Evolutionary conservation across 2,113 vertebrate genomes (phyloP), one percentile per base, ranked within the genome.

Genomic region (Pelecanoides urinatrix): DNA sequence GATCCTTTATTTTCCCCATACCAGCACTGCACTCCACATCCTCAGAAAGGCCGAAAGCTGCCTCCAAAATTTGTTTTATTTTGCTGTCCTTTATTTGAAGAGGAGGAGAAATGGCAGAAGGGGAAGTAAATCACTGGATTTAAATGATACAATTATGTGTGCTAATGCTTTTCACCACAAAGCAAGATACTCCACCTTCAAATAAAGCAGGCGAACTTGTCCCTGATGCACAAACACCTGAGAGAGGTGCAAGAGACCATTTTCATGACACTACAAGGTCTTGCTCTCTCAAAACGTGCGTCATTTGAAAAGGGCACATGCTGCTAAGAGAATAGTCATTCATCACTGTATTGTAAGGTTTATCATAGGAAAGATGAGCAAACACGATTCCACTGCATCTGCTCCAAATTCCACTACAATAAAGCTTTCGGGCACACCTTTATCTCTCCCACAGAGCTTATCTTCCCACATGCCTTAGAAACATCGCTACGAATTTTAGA

Each of bases 291-390:
- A 68, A 79, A 88, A 58, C 0, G 0, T 13, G 44, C 0, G 0
- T 74, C 49, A 32, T 50, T 71, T 92, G 63, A 71, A 92, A 92
- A 91, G 78, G 58, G 62, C 36, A 85, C 89, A 68, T 42, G 86
- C 55, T 81, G 70, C 77, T 79, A 36, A 38, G 42, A 83, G 58
- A 88, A 74, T 16, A 73, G 83, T 66, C 58, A 20, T 50, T 56
- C 52, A 65, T 40, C 55, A 18, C 38, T 30, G 21, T 30, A 68
- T 58, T 58, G 44, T 11, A 62, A 45, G 17, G 30, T 53, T 86
- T 50, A 74, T 73, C 68, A 16, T 2, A 49, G 47, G 62, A 34
- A 70, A 84, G 53, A 90, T 19, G 50, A 93, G 61, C 53, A 90
- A 93, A 90, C 67, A 29, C 1, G 8, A 88, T 27, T 27, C 81